Evolutionary conservation across 2,797 vertebrate genomes (phyloP), one percentile per base, ranked within the genome.

Genomic region (Myotis daubentonii): DNA sequence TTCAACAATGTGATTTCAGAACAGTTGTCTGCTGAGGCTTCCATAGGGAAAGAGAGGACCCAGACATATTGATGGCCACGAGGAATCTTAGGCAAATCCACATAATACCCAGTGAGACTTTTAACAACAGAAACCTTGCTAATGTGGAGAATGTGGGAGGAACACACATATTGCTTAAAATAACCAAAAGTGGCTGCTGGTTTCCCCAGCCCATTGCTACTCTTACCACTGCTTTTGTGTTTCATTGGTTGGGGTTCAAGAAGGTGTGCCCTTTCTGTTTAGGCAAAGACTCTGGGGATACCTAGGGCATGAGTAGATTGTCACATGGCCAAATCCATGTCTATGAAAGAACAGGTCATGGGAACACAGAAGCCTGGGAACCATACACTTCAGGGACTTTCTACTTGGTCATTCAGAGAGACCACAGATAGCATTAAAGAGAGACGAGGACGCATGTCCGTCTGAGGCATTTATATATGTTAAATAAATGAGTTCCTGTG

Each of bases 371-470:
- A n/a, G 47, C 9, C 15, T 9, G 22, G 38, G 44, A 15, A 33
- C 5, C 22, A 3, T 33, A 93, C 25, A 28, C 33, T 93, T 85
- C 71, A n/a, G 10, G 16, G 30, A 55, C 28, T 13, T 5, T 75
- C 84, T 75, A 81, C 72, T 51, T 92, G 53, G 36, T 38, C n/a
- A 51, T 71, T 41, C 70, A 92, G 60, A 94, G 38, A 88, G 47
- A 55, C 16, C 4, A 57, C 0, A 62, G 47, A 47, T 0, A 60
- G 65, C 41, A 66, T 36, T 16, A 41, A 30, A 70, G 74, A 65
- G 78, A 36, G 57, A 70, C 91, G 41, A 89, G 51, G 57, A 83
- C 89, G 51, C 11, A 0, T 28, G 23, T 85, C 57, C 76, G 20
- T 72, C 30, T 19, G 17, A 28, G 88, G 25, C 36, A 49, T 8